Conservation (phyloP, 2,888 invertebrate species). For the Caenorhabditis macrosperma region DNA sequence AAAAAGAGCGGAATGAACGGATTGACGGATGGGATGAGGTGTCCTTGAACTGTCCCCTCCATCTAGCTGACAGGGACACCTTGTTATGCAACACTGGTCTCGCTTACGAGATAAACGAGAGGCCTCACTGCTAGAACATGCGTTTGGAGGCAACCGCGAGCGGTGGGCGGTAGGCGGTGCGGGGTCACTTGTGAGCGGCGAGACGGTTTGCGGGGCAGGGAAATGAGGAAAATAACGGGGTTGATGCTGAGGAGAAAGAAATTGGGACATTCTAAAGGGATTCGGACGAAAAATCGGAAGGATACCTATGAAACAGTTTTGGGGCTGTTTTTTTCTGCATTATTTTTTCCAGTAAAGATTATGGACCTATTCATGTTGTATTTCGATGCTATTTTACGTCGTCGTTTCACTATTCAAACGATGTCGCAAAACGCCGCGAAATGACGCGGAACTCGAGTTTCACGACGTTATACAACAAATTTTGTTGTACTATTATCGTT, state of each 20-base stretch:
- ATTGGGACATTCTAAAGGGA: not conserved
- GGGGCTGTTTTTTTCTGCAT: no score
- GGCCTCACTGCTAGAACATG: not conserved
- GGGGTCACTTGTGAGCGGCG: constrained; percentile 7
- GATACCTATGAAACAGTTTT: no score
- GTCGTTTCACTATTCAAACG: no score
- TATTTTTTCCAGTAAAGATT: no score
- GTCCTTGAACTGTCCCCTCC: constrained; percentile 40
- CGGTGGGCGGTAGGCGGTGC: constrained; percentile 8
- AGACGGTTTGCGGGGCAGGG: not conserved
- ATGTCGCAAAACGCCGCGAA: no score
- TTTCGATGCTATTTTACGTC: no score
- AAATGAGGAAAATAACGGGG: constrained; percentile 2
- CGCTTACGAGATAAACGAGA: constrained; percentile 11
- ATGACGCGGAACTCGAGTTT: no score
- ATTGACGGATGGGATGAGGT: not conserved
- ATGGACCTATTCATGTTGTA: no score
- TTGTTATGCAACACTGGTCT: constrained; percentile 52
- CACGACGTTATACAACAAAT: no score
- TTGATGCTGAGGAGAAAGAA: not conserved
- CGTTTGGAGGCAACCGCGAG: not conserved
- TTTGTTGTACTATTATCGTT: no score
- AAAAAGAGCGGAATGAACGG: not conserved
- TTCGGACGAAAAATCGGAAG: not conserved
- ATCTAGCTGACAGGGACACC: constrained; percentile 29